These are phyloP conservation scores for Drosophila dives DNA, from an alignment of 2,888 invertebrate genomes.

Conservation along the genomic window DNA sequence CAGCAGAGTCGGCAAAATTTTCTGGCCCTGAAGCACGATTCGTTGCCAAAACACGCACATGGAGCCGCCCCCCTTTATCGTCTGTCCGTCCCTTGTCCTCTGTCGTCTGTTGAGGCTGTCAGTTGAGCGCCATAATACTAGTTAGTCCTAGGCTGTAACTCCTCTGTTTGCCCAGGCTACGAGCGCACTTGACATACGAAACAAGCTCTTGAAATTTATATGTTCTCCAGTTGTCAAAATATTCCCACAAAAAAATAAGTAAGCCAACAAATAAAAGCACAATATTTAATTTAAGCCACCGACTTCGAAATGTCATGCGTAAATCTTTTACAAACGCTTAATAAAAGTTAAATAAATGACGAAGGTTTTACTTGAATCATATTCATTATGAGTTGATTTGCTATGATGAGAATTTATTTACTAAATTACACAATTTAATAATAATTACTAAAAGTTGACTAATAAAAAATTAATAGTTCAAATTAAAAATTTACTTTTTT, in stretches of 20 bases:
- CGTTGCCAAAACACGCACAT: slow-evolving; percentile 49
- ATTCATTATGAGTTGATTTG: background rate
- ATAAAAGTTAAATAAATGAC: background rate
- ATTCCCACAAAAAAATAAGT: slow-evolving; percentile 43
- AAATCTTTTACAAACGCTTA: background rate
- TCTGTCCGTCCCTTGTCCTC: too few relatives aligned
- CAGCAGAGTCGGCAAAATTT: slow-evolving; percentile 55
- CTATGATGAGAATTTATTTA: background rate
- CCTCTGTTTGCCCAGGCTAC: slow-evolving; percentile 62
- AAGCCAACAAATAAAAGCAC: slow-evolving; percentile 22
- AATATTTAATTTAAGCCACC: background rate
- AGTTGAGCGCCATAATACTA: slow-evolving; percentile 34
- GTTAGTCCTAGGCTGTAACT: slow-evolving; percentile 35
- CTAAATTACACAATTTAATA: background rate
- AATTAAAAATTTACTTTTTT: too few relatives aligned
- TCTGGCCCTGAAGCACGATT: slow-evolving; percentile 58
- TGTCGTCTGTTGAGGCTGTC: slow-evolving; percentile 18
- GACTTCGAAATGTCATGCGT: background rate
- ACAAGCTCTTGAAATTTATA: slow-evolving; percentile 52
- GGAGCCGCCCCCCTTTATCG: background rate
- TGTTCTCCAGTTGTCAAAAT: slow-evolving; percentile 55
- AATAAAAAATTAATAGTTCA: background rate
- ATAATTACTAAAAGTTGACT: background rate
- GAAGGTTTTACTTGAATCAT: background rate
- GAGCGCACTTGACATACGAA: slow-evolving; percentile 68